Percentiles rank a stretch among this genome's conserved stretches.
phyloP scores from a whole-genome alignment of 2,797 vertebrate species.

The Sebastes taczanowskii region DNA sequence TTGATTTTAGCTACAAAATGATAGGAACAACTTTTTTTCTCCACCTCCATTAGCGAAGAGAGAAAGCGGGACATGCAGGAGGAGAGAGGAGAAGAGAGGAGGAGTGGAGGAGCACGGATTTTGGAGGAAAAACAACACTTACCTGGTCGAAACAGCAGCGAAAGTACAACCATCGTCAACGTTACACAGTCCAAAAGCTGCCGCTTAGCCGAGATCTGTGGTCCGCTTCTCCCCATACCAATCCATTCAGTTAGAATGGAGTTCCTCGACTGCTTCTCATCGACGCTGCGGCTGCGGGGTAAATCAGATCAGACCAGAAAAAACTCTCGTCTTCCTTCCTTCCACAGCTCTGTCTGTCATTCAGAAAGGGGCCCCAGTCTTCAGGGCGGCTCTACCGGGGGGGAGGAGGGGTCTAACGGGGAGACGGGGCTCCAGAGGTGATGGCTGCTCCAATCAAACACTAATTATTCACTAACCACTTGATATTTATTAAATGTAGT shows the following conservation, averaged over 20 bases:
- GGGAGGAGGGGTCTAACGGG: constrained; percentile 72
- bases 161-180: constrained; percentile 81
- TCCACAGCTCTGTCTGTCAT: constrained; percentile 81
- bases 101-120: constrained; percentile 43
- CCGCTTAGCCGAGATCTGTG: constrained; percentile 86
- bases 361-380: constrained; percentile 77
- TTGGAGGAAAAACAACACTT: constrained; percentile 33
- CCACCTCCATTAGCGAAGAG: constrained; percentile 33
- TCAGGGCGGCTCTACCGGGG: constrained; percentile 64
- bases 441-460: constrained; percentile 73
- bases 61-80: constrained; percentile 47
- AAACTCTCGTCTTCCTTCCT: constrained; percentile 75
- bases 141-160: constrained; percentile 85
- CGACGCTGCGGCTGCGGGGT: constrained; percentile 77
- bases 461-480: constrained; percentile 73
- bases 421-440: constrained; percentile 65
- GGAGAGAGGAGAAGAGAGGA: constrained; percentile 36
- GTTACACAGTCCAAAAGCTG: constrained; percentile 85
- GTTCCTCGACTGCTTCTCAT: constrained; percentile 81
- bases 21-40: constrained; percentile 31
- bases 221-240: constrained; percentile 90
- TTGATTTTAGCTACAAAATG: not conserved
- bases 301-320: constrained; percentile 64
- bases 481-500: constrained; percentile 69
- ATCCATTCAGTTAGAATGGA: constrained; percentile 88